These are phyloP conservation scores for Noctua pronuba DNA, from an alignment of 2,888 invertebrate species.

Conservation along the genomic window DNA sequence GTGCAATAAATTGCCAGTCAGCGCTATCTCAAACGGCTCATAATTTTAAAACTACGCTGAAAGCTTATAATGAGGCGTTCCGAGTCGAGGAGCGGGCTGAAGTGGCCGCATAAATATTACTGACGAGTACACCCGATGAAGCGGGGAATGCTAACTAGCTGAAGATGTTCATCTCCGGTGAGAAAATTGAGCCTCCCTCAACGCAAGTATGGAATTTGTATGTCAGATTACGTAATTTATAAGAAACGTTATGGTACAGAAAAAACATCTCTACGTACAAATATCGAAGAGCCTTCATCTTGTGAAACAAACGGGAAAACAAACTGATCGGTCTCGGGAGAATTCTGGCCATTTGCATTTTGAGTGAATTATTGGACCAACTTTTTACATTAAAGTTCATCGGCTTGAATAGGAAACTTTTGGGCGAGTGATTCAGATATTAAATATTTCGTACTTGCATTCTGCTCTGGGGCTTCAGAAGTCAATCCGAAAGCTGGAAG, in stretches of 20 bases:
- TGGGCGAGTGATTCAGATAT: slow-evolving; percentile 71
- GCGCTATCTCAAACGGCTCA: slow-evolving; percentile 75
- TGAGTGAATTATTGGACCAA: slow-evolving; percentile 78
- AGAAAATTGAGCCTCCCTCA: slow-evolving; percentile 49
- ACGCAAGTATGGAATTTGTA: slow-evolving; percentile 13
- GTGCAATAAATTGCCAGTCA: slow-evolving; percentile 75
- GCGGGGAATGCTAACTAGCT: slow-evolving; percentile 75
- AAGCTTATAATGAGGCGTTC: slow-evolving; percentile 81
- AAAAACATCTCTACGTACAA: slow-evolving; percentile 13
- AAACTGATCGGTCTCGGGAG: slow-evolving; percentile 61
- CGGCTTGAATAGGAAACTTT: slow-evolving; percentile 72
- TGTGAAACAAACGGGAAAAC: slow-evolving; percentile 52
- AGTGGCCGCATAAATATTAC: slow-evolving; percentile 80
- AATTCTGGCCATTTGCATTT: slow-evolving; percentile 81
- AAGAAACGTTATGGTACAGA: slow-evolving; percentile 4
- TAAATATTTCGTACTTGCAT: slow-evolving; percentile 58
- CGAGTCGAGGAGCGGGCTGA: slow-evolving; percentile 72
- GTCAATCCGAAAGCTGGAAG: slow-evolving; percentile 21
- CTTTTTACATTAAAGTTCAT: slow-evolving; percentile 82
- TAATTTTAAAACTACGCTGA: slow-evolving; percentile 80
- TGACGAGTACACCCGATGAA: slow-evolving; percentile 74
- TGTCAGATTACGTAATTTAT: slow-evolving; percentile 25
- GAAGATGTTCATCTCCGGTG: slow-evolving; percentile 66
- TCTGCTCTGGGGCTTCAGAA: slow-evolving; percentile 39
- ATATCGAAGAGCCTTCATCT: slow-evolving; percentile 12